A percentile compares a stretch with the other conserved stretches of the same genome.
phyloP scores from a whole-genome alignment of 2,888 invertebrate genomes.

The Xylota sylvarum region DNA sequence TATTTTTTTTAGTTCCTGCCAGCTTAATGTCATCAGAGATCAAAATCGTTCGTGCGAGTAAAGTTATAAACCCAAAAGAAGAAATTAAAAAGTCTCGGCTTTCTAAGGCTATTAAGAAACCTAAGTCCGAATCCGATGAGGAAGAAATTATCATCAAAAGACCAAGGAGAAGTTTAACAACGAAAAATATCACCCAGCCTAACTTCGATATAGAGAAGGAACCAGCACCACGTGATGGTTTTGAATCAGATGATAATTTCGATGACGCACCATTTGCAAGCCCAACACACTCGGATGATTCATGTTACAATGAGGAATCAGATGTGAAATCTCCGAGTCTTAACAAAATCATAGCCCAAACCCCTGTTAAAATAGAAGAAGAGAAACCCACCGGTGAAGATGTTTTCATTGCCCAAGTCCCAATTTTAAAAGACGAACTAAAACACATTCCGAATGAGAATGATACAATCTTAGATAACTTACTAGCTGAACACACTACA shows the following conservation, averaged over 20 bases:
- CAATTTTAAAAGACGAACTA: constrained; percentile 80
- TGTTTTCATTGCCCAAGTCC: constrained; percentile 81
- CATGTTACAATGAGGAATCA: constrained; percentile 79
- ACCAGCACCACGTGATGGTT: constrained; percentile 4
- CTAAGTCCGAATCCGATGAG: constrained; percentile 43
- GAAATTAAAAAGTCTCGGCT: constrained; percentile 54
- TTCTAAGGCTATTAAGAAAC: constrained; percentile 56
- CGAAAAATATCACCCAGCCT: not conserved
- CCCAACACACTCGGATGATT: constrained; percentile 72
- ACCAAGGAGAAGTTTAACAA: constrained; percentile 37
- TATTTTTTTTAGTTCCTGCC: constrained; percentile 78
- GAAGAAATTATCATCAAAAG: constrained; percentile 63
- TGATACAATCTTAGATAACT: constrained; percentile 81
- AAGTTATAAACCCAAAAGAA: constrained; percentile 79
- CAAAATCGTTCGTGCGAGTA: constrained; percentile 78
- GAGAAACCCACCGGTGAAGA: constrained; percentile 72
- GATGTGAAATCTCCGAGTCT: constrained; percentile 76
- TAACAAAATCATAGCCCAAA: constrained; percentile 73
- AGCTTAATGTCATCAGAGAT: constrained; percentile 80
- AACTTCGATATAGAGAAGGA: not conserved
- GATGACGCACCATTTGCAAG: constrained; percentile 79
- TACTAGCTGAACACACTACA: constrained; percentile 78
- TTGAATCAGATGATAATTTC: constrained; percentile 56
- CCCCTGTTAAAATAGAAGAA: constrained; percentile 79
- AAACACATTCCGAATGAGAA: constrained; percentile 80